Evolutionary conservation across 2,113 vertebrate species (phyloP), one percentile per base, ranked within the genome.

Genomic region (Sardina pilchardus): DNA sequence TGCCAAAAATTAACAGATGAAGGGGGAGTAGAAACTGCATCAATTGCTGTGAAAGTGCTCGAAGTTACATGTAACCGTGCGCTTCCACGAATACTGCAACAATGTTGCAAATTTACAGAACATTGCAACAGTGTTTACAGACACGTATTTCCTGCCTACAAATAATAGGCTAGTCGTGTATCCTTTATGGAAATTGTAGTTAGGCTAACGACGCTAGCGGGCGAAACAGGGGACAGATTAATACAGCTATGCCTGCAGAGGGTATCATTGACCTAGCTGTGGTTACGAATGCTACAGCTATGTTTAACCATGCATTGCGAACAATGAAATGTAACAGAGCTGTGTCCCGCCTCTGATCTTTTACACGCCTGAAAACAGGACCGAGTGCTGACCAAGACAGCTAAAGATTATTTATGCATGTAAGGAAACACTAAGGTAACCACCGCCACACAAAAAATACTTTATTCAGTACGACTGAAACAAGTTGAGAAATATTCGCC

Each of bases 281-380:
- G 30, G 26, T 78, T 71, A 53, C n/a, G 8, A 71, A 36, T 78
- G 30, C 30, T 78, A n/a, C 59, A n/a, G 71, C 71, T 78, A 78
- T 78, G 30, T 78, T 78, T 78, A 36, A 36, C 71, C 71, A 36
- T 78, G 71, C 71, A 12, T 78, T 78, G 71, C 71, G 30, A 78
- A 78, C 71, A 78, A 78, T 78, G 71, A 14, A 78, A 78, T 78
- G 71, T 78, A 78, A 78, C 71, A 19, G 10, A 78, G 34, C 34
- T 36, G 6, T 63, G 30, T 78, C 34, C 34, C 30, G 71, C 30
- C 71, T 78, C 39, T 78, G 71, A 75, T 78, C 26, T 78, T 78
- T 17, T 6, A 10, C 17, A 5, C 10, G 63, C 8, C 63, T 34
- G 26, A 71, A 71, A 53, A 71, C 21, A 63, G 59, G n/a, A 63